phyloP scores from a whole-genome alignment of 1,140 invertebrate species.

The Hyposmocoma kahamanoa region DNA sequence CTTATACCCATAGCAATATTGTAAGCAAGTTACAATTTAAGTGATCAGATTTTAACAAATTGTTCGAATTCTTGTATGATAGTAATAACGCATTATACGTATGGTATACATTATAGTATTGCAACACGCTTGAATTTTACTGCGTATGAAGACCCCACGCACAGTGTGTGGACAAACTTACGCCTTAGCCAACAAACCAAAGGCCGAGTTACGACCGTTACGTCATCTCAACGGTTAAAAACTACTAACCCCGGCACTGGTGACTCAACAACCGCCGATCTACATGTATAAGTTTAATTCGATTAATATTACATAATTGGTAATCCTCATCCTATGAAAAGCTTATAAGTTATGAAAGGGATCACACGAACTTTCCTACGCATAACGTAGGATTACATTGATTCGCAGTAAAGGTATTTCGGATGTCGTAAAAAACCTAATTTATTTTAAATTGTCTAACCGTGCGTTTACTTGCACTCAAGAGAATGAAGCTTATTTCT shows the following conservation, averaged over 20 bases:
- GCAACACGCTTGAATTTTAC: too few species aligned
- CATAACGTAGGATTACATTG: too few species aligned
- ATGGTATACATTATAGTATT: too few species aligned
- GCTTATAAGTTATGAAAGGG: background rate
- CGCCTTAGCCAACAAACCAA: background rate
- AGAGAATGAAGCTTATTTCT: slow-evolving; percentile 40
- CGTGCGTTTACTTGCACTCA: slow-evolving; percentile 14
- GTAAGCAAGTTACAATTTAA: too few species aligned
- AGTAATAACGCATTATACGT: too few species aligned
- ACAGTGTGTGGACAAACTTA: slow-evolving; percentile 1
- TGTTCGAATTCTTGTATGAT: too few species aligned
- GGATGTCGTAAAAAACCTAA: background rate
- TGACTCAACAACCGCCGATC: background rate
- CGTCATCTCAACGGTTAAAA: background rate
- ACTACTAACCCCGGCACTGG: background rate
- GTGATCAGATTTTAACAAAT: too few species aligned
- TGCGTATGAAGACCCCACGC: background rate
- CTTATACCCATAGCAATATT: too few species aligned
- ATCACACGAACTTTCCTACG: too few species aligned
- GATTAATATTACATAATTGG: slow-evolving; percentile 22
- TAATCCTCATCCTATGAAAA: slow-evolving; percentile 15
- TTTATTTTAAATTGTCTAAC: background rate
- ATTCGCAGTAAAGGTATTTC: too few species aligned
- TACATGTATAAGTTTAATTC: slow-evolving; percentile 18
- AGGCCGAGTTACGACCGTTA: background rate